Evolutionary conservation across 2,888 invertebrate species (phyloP).

Genomic region (Chymomyza fuscimana): DNA sequence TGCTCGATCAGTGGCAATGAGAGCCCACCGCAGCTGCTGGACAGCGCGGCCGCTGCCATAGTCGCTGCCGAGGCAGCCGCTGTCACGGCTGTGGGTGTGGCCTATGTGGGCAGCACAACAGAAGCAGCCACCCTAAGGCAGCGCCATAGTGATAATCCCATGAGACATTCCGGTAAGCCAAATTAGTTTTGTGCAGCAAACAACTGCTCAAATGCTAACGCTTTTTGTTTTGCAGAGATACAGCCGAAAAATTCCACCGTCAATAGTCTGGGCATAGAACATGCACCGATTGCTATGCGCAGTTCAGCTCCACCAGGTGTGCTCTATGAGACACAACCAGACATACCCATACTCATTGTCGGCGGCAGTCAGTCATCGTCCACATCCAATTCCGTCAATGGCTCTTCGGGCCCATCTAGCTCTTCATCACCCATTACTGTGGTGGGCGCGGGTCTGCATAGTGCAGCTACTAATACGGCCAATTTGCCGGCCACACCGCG

Average conservation of each 20-base stretch:
- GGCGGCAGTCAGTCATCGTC: slow-evolving; percentile 60
- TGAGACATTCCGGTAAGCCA: slow-evolving; percentile 64
- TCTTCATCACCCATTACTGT: slow-evolving; percentile 58
- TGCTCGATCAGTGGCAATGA: slow-evolving; percentile 82
- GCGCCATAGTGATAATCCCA: slow-evolving; percentile 34
- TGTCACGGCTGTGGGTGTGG: slow-evolving; percentile 42
- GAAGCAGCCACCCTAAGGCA: slow-evolving; percentile 32
- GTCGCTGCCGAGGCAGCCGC: slow-evolving; percentile 39
- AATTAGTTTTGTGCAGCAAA: background rate
- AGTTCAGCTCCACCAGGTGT: slow-evolving; percentile 60
- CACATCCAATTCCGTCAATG: slow-evolving; percentile 41
- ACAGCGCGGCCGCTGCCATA: slow-evolving; percentile 46
- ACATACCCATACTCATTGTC: slow-evolving; percentile 28
- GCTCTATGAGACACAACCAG: slow-evolving; percentile 38
- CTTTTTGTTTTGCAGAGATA: slow-evolving; percentile 42
- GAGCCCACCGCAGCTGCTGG: slow-evolving; percentile 71
- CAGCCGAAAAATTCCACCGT: slow-evolving; percentile 17
- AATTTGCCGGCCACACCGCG: background rate
- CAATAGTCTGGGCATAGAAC: slow-evolving; percentile 14
- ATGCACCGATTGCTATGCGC: slow-evolving; percentile 40
- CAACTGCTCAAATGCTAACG: background rate
- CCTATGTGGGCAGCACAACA: slow-evolving; percentile 31
- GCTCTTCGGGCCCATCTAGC: slow-evolving; percentile 39
- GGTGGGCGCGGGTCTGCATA: slow-evolving; percentile 27
- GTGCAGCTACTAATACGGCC: background rate